Evolutionary conservation across 2,797 vertebrate species (phyloP), one percentile per base, ranked within the genome.

Genomic region (Nyctibius grandis): DNA sequence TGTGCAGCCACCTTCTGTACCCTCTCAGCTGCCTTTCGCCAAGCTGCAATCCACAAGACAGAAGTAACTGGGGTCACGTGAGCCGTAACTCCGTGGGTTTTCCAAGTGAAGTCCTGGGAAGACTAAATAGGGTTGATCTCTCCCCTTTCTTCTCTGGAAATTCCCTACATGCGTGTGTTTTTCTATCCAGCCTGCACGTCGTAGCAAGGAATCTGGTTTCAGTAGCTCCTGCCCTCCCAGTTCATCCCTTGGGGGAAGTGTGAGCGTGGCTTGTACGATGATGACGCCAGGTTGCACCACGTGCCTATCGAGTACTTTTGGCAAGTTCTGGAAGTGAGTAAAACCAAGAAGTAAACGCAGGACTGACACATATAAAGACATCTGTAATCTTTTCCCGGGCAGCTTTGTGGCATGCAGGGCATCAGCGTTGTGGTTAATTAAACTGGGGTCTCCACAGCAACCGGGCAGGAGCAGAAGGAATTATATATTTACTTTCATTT

Each of bases 401-500:
- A 90, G 86, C 89, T 93, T 16, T 90, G 82, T 89, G 79, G 89
- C 22, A 6, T 72, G 82, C 77, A 50, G 87, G 85, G 85, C 92
- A 95, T 77, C 65, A 50, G 82, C 60, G 0, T 6, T 91, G 91
- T 51, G 89, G 48, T 93, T 96, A 95, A 97, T 95, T 96, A 94
- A 94, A 91, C 89, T 82, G 73, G 34, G 3, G 61, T 96, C 85
- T 88, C 96, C 94, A 53, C 57, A 92, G 94, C 89, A 97, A 95
- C 89, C 1, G 1, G 76, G 78, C 69, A 91, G 92, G 53, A 93
- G 92, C 81, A 95, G 85, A 65, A 95, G 82, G 95, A 97, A 96
- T 96, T 95, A 93, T 83, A 92, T 75, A 92, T 95, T 96, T 96
- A 91, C 91, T 95, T 95, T 89, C 89, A 92, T 91, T 95, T 96